Evolutionary conservation across 2,888 invertebrate species (phyloP).

Genomic region (Caenorhabditis becei): DNA sequence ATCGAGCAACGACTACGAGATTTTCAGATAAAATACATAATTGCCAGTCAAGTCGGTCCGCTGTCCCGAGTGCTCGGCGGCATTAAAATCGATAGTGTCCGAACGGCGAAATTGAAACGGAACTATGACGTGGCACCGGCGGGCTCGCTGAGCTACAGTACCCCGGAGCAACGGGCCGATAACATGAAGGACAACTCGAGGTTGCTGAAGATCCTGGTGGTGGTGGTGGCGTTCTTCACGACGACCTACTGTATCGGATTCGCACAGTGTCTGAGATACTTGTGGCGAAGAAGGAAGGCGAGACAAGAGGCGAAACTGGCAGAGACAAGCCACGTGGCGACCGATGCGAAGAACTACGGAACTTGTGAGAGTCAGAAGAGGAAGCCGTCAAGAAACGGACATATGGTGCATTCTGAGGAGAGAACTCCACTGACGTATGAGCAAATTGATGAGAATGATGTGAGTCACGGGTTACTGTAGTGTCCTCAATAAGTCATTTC

Average conservation of each 20-base stretch:
- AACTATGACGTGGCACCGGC: slow-evolving; percentile 16
- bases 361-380: slow-evolving; percentile 44
- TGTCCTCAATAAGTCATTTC: background rate
- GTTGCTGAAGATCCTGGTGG: slow-evolving; percentile 61
- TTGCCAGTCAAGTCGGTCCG: slow-evolving; percentile 70
- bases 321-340: slow-evolving; percentile 40
- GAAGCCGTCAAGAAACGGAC: slow-evolving; percentile 56
- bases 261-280: slow-evolving; percentile 55
- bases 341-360: slow-evolving; percentile 55
- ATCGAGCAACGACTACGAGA: background rate
- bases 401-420: slow-evolving; percentile 49
- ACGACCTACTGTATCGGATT: slow-evolving; percentile 73
- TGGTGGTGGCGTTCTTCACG: slow-evolving; percentile 66
- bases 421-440: slow-evolving; percentile 54
- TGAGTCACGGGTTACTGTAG: slow-evolving; percentile 3
- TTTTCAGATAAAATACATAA: slow-evolving; percentile 76
- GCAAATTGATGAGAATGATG: slow-evolving; percentile 54
- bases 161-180: slow-evolving; percentile 40
- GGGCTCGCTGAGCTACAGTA: slow-evolving; percentile 25
- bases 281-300: slow-evolving; percentile 20
- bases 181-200: slow-evolving; percentile 62
- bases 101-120: slow-evolving; percentile 60
- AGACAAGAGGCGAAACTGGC: slow-evolving; percentile 33
- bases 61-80: slow-evolving; percentile 80
- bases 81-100: slow-evolving; percentile 74